These are phyloP conservation scores for Laticauda colubrina DNA, from an alignment of 2,113 vertebrate genomes.

Conservation along the genomic window DNA sequence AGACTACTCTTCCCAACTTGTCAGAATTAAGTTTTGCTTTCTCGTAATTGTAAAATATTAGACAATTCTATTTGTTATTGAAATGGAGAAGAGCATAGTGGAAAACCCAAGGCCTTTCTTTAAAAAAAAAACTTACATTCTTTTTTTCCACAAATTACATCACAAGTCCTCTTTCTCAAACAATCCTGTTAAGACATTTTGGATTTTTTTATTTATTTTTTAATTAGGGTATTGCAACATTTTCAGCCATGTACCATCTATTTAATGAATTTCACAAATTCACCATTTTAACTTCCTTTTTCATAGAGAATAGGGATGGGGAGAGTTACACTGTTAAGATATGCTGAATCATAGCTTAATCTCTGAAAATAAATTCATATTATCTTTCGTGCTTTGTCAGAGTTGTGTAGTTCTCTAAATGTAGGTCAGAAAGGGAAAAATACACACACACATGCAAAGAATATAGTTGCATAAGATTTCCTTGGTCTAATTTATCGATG, in stretches of 20 bases:
- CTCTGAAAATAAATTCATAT: not conserved
- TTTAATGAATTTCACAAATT: not conserved
- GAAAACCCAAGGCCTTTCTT: not conserved
- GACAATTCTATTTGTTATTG: not conserved
- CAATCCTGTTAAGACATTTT: not conserved
- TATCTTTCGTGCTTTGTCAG: not conserved
- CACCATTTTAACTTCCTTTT: conserved; percentile 1
- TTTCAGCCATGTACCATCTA: not conserved
- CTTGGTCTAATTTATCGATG: not conserved
- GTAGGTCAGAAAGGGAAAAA: not conserved
- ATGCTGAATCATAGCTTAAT: not conserved
- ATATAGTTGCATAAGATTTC: not conserved
- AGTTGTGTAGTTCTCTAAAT: not conserved
- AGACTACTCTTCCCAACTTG: not conserved
- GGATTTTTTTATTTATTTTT: not conserved
- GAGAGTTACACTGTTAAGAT: not conserved
- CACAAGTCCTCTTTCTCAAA: not conserved
- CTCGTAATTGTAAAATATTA: not conserved
- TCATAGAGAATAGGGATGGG: not conserved
- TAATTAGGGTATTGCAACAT: not conserved
- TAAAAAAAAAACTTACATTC: not conserved
- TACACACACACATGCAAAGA: not conserved
- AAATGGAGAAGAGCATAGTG: too few relatives aligned
- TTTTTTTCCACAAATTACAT: not conserved
- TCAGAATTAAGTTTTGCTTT: not conserved